These are phyloP conservation scores for Conopomorpha cramerella DNA, from an alignment of 1,140 invertebrate species.

Conservation along the genomic window DNA sequence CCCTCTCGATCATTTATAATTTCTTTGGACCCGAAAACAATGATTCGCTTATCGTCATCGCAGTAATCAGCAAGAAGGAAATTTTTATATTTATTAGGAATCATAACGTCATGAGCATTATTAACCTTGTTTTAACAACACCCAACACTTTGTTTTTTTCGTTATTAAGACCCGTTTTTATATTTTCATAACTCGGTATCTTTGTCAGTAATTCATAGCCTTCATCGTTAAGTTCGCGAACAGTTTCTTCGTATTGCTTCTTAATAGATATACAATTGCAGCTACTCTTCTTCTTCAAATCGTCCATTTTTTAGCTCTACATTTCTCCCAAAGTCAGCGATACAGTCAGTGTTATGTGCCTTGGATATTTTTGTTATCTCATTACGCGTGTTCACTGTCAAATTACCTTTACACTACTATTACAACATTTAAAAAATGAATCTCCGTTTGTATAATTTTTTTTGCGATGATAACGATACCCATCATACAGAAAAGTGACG, in stretches of 20 bases:
- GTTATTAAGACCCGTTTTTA: conserved; percentile 1
- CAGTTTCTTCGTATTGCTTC: conserved; percentile 3
- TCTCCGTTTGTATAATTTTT: conserved; percentile 1
- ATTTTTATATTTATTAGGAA: conserved; percentile 2
- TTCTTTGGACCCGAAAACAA: conserved; percentile 3
- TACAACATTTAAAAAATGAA: conserved; percentile 3
- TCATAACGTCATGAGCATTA: conserved; percentile 1
- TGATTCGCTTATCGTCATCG: not conserved
- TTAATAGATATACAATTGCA: conserved; percentile 3
- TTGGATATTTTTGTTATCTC: conserved; percentile 2
- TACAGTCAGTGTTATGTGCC: conserved; percentile 1
- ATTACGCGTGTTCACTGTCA: conserved; percentile 1
- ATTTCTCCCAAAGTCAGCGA: not conserved
- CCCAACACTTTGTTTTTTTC: conserved; percentile 2
- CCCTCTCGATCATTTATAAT: conserved; percentile 1
- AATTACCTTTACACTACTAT: conserved; percentile 1
- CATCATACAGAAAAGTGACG: not conserved
- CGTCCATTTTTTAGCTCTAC: not conserved
- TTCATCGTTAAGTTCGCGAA: conserved; percentile 1
- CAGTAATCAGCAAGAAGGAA: conserved; percentile 4
- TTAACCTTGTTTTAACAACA: conserved; percentile 2
- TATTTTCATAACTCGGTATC: conserved; percentile 3
- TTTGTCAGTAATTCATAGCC: conserved; percentile 3
- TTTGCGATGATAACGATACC: conserved; percentile 1
- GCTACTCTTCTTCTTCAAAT: not conserved